Conservation (phyloP, 1,140 invertebrate genomes). For the Megathymus violae region DNA sequence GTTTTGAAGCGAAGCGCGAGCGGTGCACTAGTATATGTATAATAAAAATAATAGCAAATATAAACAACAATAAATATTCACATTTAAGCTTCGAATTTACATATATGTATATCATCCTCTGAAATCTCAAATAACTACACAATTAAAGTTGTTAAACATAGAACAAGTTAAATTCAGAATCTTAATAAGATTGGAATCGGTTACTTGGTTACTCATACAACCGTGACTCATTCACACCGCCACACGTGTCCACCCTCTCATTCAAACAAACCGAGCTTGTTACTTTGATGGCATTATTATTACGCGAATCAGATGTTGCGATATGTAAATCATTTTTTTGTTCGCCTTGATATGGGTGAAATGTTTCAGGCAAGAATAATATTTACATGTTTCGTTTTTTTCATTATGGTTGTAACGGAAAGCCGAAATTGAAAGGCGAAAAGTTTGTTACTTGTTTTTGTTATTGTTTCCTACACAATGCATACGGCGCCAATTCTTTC, state of each 20-base stretch:
- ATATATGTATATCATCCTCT: no score
- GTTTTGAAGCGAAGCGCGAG: no score
- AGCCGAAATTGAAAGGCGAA: not conserved
- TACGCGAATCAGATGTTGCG: constrained; percentile 31
- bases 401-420: not conserved
- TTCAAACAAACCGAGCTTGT: constrained; percentile 22
- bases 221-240: constrained; percentile 22
- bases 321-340: constrained; percentile 30
- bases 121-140: constrained; percentile 19
- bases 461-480: no score
- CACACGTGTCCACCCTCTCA: constrained; percentile 27
- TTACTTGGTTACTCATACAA: constrained; percentile 26
- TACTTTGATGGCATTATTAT: constrained; percentile 32
- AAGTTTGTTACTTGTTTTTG: no score
- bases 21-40: no score
- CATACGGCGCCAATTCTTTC: no score
- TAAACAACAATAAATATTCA: constrained; percentile 47
- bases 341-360: constrained; percentile 17
- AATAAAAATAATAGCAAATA: constrained; percentile 45
- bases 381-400: not conserved
- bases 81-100: no score
- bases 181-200: constrained; percentile 3
- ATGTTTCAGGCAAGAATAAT: not conserved
- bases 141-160: constrained; percentile 1
- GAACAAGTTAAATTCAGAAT: constrained; percentile 10